Conservation (phyloP, 1,140 invertebrate genomes). For the Geopemphigus sp. region DNA sequence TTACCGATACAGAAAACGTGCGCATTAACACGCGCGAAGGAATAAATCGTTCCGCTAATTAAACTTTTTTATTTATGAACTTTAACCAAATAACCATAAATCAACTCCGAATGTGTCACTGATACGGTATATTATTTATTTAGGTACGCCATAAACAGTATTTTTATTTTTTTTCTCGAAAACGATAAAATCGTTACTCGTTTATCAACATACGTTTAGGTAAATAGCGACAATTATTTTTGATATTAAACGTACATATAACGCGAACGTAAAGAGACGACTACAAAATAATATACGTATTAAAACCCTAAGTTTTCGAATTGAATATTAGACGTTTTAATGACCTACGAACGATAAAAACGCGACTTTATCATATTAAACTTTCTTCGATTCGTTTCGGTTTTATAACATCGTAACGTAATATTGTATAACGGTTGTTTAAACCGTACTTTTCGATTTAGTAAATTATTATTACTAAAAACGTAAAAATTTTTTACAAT, state of each 20-base stretch:
- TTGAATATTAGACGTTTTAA: too few relatives aligned
- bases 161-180: neutral
- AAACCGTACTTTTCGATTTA: too few relatives aligned
- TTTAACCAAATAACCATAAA: constrained; percentile 3
- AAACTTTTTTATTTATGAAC: neutral
- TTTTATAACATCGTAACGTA: too few relatives aligned
- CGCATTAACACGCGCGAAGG: neutral
- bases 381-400: too few relatives aligned
- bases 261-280: too few relatives aligned
- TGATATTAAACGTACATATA: neutral
- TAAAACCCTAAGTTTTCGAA: too few relatives aligned
- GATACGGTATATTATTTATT: constrained; percentile 18
- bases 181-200: neutral
- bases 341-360: too few relatives aligned
- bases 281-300: too few relatives aligned
- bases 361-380: too few relatives aligned
- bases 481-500: too few relatives aligned
- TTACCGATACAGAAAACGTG: neutral
- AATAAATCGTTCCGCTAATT: neutral
- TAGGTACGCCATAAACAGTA: neutral
- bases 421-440: too few relatives aligned
- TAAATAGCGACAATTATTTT: neutral
- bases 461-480: too few relatives aligned
- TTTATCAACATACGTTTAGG: neutral
- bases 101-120: neutral